A percentile compares a stretch with the other conserved stretches of the same genome.
These are phyloP conservation scores for Acinonyx jubatus DNA, from an alignment of 2,113 vertebrate genomes.

Conservation along the genomic window DNA sequence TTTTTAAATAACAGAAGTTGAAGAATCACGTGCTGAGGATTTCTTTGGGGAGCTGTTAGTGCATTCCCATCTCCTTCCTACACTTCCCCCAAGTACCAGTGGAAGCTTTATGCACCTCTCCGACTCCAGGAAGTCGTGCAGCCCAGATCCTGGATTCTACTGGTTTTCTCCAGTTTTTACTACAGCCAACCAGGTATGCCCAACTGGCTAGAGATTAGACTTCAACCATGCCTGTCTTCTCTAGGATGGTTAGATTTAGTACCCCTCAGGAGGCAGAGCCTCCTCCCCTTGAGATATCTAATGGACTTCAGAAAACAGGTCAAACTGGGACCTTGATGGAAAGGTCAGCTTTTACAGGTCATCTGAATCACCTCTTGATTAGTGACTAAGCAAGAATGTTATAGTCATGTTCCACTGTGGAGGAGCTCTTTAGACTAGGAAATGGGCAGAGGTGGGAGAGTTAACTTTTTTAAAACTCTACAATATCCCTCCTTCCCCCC, in stretches of 20 bases:
- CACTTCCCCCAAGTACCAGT: neutral
- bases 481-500: neutral
- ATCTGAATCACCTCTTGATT: neutral
- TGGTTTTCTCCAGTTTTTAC: neutral
- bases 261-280: neutral
- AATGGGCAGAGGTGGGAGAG: neutral
- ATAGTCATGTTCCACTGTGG: neutral
- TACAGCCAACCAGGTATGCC: neutral
- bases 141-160: neutral
- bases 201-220: neutral
- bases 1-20: neutral
- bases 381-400: neutral
- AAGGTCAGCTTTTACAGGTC: neutral
- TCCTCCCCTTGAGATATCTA: neutral
- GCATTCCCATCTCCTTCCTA: neutral
- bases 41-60: neutral
- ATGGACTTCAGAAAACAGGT: neutral
- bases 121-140: neutral
- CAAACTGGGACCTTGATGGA: neutral
- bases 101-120: neutral
- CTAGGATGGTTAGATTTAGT: neutral
- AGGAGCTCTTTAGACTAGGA: neutral
- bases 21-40: neutral
- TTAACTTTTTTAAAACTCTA: neutral
- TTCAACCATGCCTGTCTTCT: neutral